Base-by-base conservation (phyloP, 2,113 vertebrate genomes). In the Cyprinus carpio region DNA sequence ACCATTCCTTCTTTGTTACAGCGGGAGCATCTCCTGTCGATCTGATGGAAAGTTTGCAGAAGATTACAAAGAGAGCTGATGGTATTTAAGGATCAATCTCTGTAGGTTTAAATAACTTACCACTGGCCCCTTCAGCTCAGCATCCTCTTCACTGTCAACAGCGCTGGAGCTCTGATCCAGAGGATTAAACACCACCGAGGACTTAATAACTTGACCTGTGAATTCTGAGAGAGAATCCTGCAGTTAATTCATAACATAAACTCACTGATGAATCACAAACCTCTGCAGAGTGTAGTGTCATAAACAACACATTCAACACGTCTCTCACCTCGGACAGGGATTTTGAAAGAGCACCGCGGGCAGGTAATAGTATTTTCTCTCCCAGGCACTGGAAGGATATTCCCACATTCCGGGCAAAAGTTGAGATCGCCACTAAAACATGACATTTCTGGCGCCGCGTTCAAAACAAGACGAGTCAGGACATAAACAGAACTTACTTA, bases 1-100 rank as follows among this genome's bases (percentile, higher is more conserved):
- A 94, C 92, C 97, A 97, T 97, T 31, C 96, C 95, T 34, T 97
- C 97, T 80, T 95, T 96, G 6, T 96, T 96, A 76, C 97, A 98
- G 5, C 93, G 93, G 18, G 95, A 91, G 87, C 97, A 97, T 78
- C 92, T 95, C 72, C 96, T 90, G 87, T 98, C 97, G 58, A 97
- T 93, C 97, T 97, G 76, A 1, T 34, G 0, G 20, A 43, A 18
- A 1, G 29, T 25, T 71, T 77, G 71, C 16, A 10, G 34, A 43
- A 64, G 4, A 43, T 27, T 15, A 65, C 75, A 77, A 75, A 75
- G 4, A 9, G 12, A 46, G 27, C 23, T 8, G 49, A 71, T 40
- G 6, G 1, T 40, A 37, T 71, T 25, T 4, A 43, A 43, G 1
- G 12, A 13, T 49, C 0, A 75, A 49, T 46, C 6, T 29, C 25